phyloP scores from a whole-genome alignment of 1,140 invertebrate genomes.

The Kradibia gibbosae region DNA sequence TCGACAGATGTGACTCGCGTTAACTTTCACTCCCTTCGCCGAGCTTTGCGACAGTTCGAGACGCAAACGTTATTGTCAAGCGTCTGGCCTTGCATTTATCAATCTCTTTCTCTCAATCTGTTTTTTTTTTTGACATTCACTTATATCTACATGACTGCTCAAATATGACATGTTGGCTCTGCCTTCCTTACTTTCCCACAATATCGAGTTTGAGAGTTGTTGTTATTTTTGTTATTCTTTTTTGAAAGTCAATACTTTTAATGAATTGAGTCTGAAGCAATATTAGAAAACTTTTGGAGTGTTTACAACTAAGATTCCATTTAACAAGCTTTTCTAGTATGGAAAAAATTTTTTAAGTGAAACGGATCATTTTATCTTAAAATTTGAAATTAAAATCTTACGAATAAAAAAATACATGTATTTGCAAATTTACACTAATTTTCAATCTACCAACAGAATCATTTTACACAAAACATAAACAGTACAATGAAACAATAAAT shows the following conservation, averaged over 20 bases:
- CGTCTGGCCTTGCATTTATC: background rate
- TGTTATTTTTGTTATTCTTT: background rate
- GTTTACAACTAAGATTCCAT: background rate
- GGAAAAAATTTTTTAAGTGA: background rate
- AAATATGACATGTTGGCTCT: background rate
- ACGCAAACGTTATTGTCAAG: background rate
- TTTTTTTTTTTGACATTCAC: background rate
- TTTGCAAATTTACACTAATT: too few relatives aligned
- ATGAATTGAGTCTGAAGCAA: conserved; percentile 6
- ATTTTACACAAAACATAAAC: too few relatives aligned
- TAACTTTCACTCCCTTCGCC: background rate
- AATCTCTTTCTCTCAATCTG: background rate
- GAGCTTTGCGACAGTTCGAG: background rate
- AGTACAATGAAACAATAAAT: too few relatives aligned
- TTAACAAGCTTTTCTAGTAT: background rate
- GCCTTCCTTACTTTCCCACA: background rate
- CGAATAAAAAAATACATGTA: too few relatives aligned
- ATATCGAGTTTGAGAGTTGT: background rate
- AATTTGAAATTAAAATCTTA: too few relatives aligned
- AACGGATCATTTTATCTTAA: background rate
- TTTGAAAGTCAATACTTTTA: conserved; percentile 2
- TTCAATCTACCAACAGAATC: too few relatives aligned
- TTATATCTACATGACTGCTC: background rate
- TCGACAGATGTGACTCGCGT: background rate
- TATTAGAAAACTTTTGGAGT: conserved; percentile 21